Conservation (phyloP, 2,797 vertebrate species). For the Discoglossus pictus region DNA sequence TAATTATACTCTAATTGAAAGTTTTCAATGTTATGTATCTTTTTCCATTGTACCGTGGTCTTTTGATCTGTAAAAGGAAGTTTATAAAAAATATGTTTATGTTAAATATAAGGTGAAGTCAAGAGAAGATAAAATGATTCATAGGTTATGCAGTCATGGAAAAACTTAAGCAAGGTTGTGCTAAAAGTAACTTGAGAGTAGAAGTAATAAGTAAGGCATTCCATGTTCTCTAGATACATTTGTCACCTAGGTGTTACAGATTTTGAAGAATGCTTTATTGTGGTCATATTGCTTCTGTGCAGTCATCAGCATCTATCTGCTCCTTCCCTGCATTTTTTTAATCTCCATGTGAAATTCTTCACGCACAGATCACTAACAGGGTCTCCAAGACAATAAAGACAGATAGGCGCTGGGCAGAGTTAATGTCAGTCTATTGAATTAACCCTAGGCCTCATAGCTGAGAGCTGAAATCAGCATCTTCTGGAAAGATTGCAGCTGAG, state of each 20-base stretch:
- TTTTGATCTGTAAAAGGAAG: too few species aligned
- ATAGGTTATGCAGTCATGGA: neutral
- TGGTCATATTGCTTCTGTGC: constrained; percentile 33
- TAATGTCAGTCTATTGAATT: constrained; percentile 72
- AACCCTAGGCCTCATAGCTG: constrained; percentile 60
- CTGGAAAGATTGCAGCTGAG: constrained; percentile 58
- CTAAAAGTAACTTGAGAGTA: too few species aligned
- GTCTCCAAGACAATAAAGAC: constrained; percentile 58
- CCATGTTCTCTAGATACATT: constrained; percentile 27
- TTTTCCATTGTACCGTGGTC: too few species aligned
- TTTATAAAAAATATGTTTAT: too few species aligned
- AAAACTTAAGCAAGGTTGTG: neutral
- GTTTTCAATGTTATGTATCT: too few species aligned
- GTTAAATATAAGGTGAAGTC: too few species aligned
- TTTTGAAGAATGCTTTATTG: constrained; percentile 31
- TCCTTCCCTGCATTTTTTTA: constrained; percentile 61
- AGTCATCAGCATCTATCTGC: constrained; percentile 39
- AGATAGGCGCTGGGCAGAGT: constrained; percentile 57
- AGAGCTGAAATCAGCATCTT: constrained; percentile 60
- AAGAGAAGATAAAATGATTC: neutral
- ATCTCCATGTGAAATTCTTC: constrained; percentile 65
- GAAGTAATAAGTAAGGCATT: constrained; percentile 37
- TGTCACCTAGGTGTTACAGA: constrained; percentile 35
- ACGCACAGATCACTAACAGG: constrained; percentile 61
- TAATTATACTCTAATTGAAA: too few species aligned